phyloP scores from a whole-genome alignment of 30 jellyfish, hydroid and myxozoan genomes.

The Aurelia aurita complex sp. Pacific region DNA sequence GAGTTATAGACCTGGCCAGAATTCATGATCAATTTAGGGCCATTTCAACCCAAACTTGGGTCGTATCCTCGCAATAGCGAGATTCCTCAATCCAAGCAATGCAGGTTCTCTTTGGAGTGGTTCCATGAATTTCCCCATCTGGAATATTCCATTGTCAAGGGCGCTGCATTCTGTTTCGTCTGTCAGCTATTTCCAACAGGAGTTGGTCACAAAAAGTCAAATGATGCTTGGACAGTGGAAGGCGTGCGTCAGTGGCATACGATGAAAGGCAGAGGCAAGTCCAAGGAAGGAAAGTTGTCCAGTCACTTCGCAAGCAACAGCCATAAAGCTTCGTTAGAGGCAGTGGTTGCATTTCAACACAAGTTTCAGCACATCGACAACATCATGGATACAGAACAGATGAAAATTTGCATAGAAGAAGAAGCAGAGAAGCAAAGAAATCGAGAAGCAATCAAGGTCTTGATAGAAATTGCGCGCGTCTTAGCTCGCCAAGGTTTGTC shows the following conservation, averaged over 20 bases:
- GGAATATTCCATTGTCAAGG: slow-evolving; percentile 64
- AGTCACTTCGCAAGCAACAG: slow-evolving; percentile 39
- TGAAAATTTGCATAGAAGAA: slow-evolving; percentile 61
- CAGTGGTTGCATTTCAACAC: slow-evolving; percentile 51
- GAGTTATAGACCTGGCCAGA: too few species aligned
- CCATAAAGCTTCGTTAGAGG: slow-evolving; percentile 67
- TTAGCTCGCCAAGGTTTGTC: slow-evolving; percentile 67
- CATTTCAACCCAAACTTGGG: slow-evolving; percentile 47
- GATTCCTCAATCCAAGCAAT: slow-evolving; percentile 48
- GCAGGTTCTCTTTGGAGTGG: slow-evolving; percentile 56
- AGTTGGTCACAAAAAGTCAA: slow-evolving; percentile 57
- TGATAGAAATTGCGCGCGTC: slow-evolving; percentile 54
- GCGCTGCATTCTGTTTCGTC: slow-evolving; percentile 50
- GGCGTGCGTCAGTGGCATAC: slow-evolving; percentile 66
- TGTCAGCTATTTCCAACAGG: slow-evolving; percentile 69
- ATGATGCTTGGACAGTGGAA: slow-evolving; percentile 72
- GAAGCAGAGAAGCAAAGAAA: slow-evolving; percentile 68
- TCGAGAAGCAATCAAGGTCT: slow-evolving; percentile 68
- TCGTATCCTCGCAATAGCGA: slow-evolving; percentile 48
- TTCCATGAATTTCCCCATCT: slow-evolving; percentile 68
- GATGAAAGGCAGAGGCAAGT: slow-evolving; percentile 66
- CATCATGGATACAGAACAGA: slow-evolving; percentile 46
- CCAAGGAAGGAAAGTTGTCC: slow-evolving; percentile 50
- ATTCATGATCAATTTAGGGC: slow-evolving; percentile 42
- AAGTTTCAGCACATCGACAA: slow-evolving; percentile 59